Evolutionary conservation across 2,797 vertebrate species (phyloP), one percentile per base, ranked within the genome.

Genomic region (Manis pentadactyla): DNA sequence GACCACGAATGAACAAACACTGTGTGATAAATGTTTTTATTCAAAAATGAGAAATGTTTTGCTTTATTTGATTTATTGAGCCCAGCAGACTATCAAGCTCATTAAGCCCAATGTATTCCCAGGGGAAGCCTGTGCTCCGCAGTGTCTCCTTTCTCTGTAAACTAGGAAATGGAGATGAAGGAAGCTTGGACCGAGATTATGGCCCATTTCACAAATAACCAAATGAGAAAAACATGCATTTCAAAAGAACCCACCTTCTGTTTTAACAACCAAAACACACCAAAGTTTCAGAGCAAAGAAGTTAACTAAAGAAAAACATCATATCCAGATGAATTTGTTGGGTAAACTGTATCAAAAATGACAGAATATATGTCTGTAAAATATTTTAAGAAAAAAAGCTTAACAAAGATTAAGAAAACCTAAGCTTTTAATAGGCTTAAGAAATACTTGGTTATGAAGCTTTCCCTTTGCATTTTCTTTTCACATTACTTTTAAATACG

Each of bases 11-110:
- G 99, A 99, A 99, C 99, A 99, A 99, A 99, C 99, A 99, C 99
- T 99, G 99, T 98, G 99, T 99, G 99, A 99, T 99, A 99, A 99
- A 99, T 99, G 99, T 99, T 99, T 99, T 99, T 99, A 99, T 99
- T 99, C 99, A 99, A 99, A 99, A 99, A 99, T 99, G 99, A 99
- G 99, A 99, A 99, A 99, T 99, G 99, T 99, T 99, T 99, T 99
- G 99, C 99, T 99, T 99, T 99, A 99, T 99, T 99, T 99, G 99
- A 99, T 99, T 99, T 99, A 99, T 99, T 99, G 99, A 99, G 99
- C 99, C 99, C 99, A 99, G 99, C 99, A 99, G 99, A 99, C 99
- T 99, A 99, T 99, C 99, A 99, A 99, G 99, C 99, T 99, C 99
- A 99, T 99, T 99, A 99, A 99, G 99, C 99, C 98, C 99, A 98